A percentile compares a stretch with the other conserved stretches of the same genome.
Evolutionary conservation across 2,888 invertebrate genomes (phyloP).

Genomic region (Neoscelio sp.): DNA sequence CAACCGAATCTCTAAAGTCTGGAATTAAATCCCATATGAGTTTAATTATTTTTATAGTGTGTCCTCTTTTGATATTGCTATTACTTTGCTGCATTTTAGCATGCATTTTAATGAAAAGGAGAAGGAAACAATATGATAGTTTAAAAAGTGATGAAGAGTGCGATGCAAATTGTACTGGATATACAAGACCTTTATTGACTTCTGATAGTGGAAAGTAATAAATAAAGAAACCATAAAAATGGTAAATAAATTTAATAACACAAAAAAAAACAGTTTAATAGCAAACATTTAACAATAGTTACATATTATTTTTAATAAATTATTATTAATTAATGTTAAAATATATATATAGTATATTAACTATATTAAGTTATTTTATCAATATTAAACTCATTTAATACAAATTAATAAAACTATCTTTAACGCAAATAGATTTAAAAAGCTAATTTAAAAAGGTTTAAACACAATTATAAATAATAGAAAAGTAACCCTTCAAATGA

Average conservation of each 20-base stretch:
- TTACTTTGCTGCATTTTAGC: constrained; percentile 74
- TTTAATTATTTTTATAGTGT: constrained; percentile 68
- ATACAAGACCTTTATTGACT: constrained; percentile 73
- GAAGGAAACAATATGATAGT: constrained; percentile 65
- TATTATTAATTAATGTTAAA: too few relatives aligned
- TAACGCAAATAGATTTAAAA: too few relatives aligned
- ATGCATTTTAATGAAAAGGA: constrained; percentile 73
- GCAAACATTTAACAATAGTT: too few relatives aligned
- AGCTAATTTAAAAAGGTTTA: too few relatives aligned
- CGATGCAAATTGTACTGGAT: constrained; percentile 72
- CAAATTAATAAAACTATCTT: too few relatives aligned
- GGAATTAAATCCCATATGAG: constrained; percentile 6
- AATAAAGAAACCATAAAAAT: not conserved
- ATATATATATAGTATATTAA: too few relatives aligned
- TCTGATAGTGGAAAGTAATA: constrained; percentile 64
- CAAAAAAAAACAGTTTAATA: constrained; percentile 1
- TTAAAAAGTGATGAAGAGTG: constrained; percentile 71
- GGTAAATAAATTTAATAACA: constrained; percentile 1
- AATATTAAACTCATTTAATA: too few relatives aligned
- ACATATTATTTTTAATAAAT: too few relatives aligned
- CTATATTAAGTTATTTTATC: too few relatives aligned
- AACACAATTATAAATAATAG: too few relatives aligned
- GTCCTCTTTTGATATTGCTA: constrained; percentile 70
- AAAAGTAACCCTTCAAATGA: too few relatives aligned
- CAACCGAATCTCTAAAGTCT: not conserved